Conservation (phyloP, 2,113 vertebrate genomes). For the Chinchilla lanigera region DNA sequence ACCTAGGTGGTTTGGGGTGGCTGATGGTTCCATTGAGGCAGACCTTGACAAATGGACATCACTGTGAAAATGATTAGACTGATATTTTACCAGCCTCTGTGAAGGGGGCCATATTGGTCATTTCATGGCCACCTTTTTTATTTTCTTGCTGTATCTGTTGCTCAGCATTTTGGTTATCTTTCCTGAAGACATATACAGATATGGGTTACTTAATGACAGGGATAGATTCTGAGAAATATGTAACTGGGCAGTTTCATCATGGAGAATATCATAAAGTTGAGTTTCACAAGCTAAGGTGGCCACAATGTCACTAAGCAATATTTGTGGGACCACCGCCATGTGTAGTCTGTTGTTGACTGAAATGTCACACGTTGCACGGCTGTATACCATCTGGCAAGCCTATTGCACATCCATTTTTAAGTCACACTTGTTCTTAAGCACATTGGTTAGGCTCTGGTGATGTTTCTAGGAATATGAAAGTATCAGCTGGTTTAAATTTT, state of each 20-base stretch:
- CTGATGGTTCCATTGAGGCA: background rate
- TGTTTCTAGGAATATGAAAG: background rate
- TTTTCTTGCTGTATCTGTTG: rapidly evolving
- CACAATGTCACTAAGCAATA: too few species aligned
- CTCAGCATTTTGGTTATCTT: background rate
- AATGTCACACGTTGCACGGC: background rate
- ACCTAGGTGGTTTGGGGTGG: background rate
- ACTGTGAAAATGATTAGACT: background rate
- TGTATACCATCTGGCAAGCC: background rate
- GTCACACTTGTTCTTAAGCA: background rate
- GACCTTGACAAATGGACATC: background rate
- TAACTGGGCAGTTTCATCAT: background rate
- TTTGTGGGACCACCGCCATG: background rate
- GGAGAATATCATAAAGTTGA: background rate
- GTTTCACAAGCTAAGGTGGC: background rate
- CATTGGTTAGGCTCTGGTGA: background rate
- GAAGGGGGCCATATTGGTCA: too few species aligned
- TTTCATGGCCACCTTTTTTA: background rate
- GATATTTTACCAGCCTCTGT: too few species aligned
- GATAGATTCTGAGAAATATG: background rate
- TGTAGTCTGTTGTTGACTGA: background rate
- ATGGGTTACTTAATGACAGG: background rate
- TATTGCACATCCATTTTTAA: background rate
- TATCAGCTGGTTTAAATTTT: background rate
- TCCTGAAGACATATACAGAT: background rate